Evolutionary conservation across 2,888 invertebrate genomes (phyloP), one percentile per base, ranked within the genome.

Genomic region (Blastobasis adustella): DNA sequence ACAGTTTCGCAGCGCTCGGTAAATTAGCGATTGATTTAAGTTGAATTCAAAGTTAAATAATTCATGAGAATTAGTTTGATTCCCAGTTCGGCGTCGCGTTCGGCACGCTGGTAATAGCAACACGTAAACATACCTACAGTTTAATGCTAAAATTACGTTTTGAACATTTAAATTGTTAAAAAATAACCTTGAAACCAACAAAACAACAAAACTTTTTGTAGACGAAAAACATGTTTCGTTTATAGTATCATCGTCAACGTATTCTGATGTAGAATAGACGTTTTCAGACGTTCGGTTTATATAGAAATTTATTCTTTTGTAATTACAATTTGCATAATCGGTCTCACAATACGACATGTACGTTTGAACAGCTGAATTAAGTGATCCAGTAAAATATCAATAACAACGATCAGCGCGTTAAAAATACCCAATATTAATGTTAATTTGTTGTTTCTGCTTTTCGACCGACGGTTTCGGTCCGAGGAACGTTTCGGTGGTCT

Each of bases 391-490:
- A 60, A 63, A 64, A 54, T 62, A 54, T 63, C 56, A 58, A 61
- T 58, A 62, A 60, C 66, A 71, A 69, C 68, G 69, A 73, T 70
- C 71, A 67, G 68, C 71, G 73, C 71, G 64, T 70, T 67, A 52
- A 56, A 55, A 53, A 56, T 57, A 55, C 58, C 55, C 48, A 57
- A 55, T 57, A 57, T 51, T 54, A 58, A 46, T 23, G 23, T 23
- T 23, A 23, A 23, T 23, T 23, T 23, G 23, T 23, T 23, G 23
- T 23, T 23, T 23, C 23, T 23, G 23, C 23, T 23, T 23, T 23
- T 23, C 23, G 23, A 23, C 23, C 23, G 23, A 23, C 23, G 23
- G 23, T 23, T 23, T 23, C 23, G 23, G 23, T 23, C 23, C 23
- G 23, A 23, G 23, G 23, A 23, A 23, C 23, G 23, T 23, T 23